Conservation (phyloP, 2,797 vertebrate genomes). For the Sciurus carolinensis region DNA sequence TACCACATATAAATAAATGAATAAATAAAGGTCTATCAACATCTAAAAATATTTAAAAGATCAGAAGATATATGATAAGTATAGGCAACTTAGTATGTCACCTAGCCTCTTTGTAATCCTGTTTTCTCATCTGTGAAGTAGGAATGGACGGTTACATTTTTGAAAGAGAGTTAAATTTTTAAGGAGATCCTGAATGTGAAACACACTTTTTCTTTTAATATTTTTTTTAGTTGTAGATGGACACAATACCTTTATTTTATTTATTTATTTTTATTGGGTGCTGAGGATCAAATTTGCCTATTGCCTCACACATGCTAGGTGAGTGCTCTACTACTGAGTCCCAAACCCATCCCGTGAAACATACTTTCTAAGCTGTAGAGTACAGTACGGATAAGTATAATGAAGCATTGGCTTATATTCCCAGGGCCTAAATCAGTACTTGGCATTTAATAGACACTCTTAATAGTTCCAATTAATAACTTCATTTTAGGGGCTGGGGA, state of each 20-base stretch:
- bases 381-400: background rate
- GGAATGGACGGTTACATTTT: background rate
- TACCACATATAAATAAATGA: no score
- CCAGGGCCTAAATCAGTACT: background rate
- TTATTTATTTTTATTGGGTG: no score
- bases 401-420: background rate
- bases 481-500: no score
- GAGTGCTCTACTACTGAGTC: no score
- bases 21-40: no score
- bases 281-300: no score
- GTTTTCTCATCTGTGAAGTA: background rate
- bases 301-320: no score
- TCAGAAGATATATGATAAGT: background rate
- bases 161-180: conserved; percentile 1
- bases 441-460: background rate
- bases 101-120: background rate
- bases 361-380: background rate
- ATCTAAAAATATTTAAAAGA: no score
- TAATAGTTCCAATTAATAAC: background rate
- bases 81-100: background rate
- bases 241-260: no score
- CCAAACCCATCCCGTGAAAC: background rate
- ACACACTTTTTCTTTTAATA: background rate
- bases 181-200: background rate
- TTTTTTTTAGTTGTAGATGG: no score